Base-by-base conservation (phyloP, 2,113 vertebrate genomes). In the Centropus unirufus region DNA sequence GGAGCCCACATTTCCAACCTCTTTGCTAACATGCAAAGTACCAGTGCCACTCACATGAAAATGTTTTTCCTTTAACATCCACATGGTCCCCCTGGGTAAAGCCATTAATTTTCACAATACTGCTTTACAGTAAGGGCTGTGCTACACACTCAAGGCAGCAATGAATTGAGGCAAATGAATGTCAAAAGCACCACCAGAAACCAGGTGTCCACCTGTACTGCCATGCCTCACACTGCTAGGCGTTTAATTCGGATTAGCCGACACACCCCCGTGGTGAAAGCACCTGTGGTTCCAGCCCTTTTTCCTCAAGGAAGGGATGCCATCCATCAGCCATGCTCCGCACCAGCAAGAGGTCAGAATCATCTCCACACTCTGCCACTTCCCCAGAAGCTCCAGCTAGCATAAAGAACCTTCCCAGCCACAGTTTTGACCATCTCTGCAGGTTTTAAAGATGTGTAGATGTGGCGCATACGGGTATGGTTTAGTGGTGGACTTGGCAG, bases 141-240 rank as follows among this genome's bases (percentile, higher is more conserved):
- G 42, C 17, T 58, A 0, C 21, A 9, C 5, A 39, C 32, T 54
- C 24, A 57, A 51, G 11, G 32, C 8, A 23, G 63, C 29, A 70
- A 5, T 27, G 63, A 82, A 72, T 4, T 16, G 34, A 74, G 73
- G 39, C 36, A 63, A 1, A 3, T 14, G 24, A 69, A 66, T 21
- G 79, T 17, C 42, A 69, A 73, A 73, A 78, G n/a, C 61, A 47
- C 14, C 39, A 58, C 15, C 55, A 78, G 44, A 54, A 92, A 22
- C 21, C 7, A 47, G 34, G 68, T 9, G 7, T 27, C 55, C 29
- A 66, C 15, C 58, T 0, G 0, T n/a, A n/a, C 16, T 44, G 52
- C 30, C 59, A 67, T 7, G 24, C 47, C 54, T 51, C 12, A 8
- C 21, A 32, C 27, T 62, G 40, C 34, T 62, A 44, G 23, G 23